These are phyloP conservation scores for Tenthredo mesomela DNA, from an alignment of 2,888 invertebrate genomes.

Conservation along the genomic window DNA sequence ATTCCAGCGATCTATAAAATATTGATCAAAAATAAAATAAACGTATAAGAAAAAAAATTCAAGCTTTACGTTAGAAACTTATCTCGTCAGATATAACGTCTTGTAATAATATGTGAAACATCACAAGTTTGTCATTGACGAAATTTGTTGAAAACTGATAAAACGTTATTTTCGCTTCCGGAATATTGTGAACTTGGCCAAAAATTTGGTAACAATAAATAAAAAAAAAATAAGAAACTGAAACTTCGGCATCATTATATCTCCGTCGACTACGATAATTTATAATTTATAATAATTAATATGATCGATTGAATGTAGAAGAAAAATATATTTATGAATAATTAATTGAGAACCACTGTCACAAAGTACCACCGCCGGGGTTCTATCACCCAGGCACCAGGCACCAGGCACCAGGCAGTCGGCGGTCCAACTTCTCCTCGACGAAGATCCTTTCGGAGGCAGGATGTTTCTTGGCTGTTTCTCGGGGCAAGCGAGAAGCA, in stretches of 20 bases:
- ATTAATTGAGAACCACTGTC: constrained; percentile 41
- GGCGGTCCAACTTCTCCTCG: constrained; percentile 30
- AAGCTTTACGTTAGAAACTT: background rate
- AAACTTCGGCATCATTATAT: background rate
- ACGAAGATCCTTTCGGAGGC: constrained; percentile 34
- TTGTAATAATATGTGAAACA: background rate
- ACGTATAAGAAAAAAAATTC: background rate
- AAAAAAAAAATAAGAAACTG: background rate
- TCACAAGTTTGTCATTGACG: background rate
- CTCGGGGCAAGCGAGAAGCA: constrained; percentile 21
- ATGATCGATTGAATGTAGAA: background rate
- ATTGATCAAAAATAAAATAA: background rate
- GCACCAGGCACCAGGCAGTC: constrained; percentile 33
- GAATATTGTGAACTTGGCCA: background rate
- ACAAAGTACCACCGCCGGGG: constrained; percentile 45
- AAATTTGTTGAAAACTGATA: background rate
- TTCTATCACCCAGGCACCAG: constrained; percentile 34
- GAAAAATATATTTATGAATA: background rate
- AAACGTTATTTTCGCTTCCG: constrained; percentile 17
- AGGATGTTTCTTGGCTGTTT: constrained; percentile 44
- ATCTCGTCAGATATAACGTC: background rate
- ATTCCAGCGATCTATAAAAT: background rate
- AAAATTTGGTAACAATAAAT: background rate
- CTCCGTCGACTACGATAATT: background rate
- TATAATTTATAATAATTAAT: background rate